phyloP scores from a whole-genome alignment of 1,140 invertebrate genomes.

The Antheraea pernyi region DNA sequence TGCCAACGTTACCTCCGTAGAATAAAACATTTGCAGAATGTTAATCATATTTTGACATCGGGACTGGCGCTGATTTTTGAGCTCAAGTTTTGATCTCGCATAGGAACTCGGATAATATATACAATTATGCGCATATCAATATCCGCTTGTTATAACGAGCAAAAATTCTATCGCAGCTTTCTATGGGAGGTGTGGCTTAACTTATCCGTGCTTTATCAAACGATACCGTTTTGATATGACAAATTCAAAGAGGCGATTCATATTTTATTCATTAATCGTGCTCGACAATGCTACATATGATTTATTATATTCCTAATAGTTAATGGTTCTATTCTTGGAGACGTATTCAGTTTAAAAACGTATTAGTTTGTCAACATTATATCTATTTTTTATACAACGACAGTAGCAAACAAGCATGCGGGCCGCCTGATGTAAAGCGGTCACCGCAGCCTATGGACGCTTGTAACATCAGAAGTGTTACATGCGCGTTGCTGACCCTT shows the following conservation, averaged over 20 bases:
- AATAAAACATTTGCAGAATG: slow-evolving; percentile 6
- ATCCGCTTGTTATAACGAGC: slow-evolving; percentile 49
- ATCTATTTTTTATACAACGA: too few relatives aligned
- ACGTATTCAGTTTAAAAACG: too few relatives aligned
- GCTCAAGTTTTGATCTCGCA: slow-evolving; percentile 9
- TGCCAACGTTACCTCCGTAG: background rate
- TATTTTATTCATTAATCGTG: slow-evolving; percentile 66
- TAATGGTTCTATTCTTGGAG: background rate
- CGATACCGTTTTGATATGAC: slow-evolving; percentile 53
- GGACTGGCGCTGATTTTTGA: slow-evolving; percentile 14
- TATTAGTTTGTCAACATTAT: too few relatives aligned
- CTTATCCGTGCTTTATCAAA: slow-evolving; percentile 30
- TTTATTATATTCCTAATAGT: slow-evolving; percentile 20
- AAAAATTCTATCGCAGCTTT: slow-evolving; percentile 33
- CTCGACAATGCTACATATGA: slow-evolving; percentile 23
- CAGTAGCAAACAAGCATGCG: too few relatives aligned
- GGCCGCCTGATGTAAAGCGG: too few relatives aligned
- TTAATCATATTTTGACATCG: slow-evolving; percentile 4
- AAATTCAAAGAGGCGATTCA: slow-evolving; percentile 63
- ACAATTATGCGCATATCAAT: slow-evolving; percentile 43
- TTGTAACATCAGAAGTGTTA: too few relatives aligned
- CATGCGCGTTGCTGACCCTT: too few relatives aligned
- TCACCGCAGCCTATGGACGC: too few relatives aligned
- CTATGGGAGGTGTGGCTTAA: slow-evolving; percentile 32
- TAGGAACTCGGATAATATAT: slow-evolving; percentile 21